Evolutionary conservation across 2,888 invertebrate species (phyloP).

Genomic region (Marronus borbonicus): DNA sequence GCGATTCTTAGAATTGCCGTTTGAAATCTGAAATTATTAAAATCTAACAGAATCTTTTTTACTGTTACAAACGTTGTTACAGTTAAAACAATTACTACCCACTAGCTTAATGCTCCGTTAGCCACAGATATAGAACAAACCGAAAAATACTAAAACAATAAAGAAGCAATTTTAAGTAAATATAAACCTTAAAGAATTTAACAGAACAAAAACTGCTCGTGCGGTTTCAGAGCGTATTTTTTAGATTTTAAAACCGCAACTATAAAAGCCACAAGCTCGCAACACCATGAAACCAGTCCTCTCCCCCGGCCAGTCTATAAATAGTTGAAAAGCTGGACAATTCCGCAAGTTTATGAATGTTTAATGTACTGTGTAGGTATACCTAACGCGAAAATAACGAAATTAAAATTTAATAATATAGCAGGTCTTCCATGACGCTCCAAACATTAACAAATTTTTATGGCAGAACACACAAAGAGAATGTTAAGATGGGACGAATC

Average conservation of each 20-base stretch:
- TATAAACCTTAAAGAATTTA: neutral
- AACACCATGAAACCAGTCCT: neutral
- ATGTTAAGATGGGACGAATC: neutral
- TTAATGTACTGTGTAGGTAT: neutral
- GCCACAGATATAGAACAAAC: too few relatives aligned
- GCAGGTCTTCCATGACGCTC: neutral
- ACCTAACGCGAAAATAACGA: too few relatives aligned
- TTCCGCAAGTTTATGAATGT: neutral
- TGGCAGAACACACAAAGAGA: neutral
- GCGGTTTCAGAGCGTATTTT: neutral
- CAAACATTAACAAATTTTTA: neutral
- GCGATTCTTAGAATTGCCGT: too few relatives aligned
- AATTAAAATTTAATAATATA: too few relatives aligned
- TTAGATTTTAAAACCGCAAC: neutral
- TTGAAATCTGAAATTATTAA: too few relatives aligned
- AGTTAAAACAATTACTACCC: neutral
- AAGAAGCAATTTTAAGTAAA: constrained; percentile 5
- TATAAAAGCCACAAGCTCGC: neutral
- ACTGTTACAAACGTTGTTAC: neutral
- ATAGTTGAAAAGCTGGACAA: neutral
- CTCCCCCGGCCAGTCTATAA: neutral
- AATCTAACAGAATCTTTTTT: neutral
- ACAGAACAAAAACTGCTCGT: neutral
- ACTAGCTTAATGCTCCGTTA: too few relatives aligned
- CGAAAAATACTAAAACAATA: neutral